Evolutionary conservation across 2,888 invertebrate species (phyloP).

Genomic region (Dicroscelio sp.): DNA sequence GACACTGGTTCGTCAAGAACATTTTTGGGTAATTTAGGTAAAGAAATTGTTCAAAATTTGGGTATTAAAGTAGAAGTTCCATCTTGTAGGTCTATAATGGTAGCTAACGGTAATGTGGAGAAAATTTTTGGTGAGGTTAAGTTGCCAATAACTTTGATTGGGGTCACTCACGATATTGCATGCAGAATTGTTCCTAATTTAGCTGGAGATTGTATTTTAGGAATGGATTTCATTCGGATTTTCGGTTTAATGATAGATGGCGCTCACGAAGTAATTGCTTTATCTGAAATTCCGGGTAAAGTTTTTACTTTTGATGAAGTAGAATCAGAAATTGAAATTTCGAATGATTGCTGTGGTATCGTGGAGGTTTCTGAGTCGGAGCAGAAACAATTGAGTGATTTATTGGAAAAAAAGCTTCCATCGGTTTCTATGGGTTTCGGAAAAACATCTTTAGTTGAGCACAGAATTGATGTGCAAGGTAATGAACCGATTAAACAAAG

Average conservation of each 20-base stretch:
- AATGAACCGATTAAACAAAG: neutral
- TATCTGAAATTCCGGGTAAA: neutral
- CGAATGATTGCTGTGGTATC: constrained; percentile 22
- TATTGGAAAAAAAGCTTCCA: neutral
- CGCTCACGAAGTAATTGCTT: neutral
- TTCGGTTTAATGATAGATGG: constrained; percentile 48
- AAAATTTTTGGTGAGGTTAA: neutral
- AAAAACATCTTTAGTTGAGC: neutral
- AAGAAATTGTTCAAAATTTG: neutral
- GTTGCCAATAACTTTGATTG: neutral
- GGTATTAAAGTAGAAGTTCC: neutral
- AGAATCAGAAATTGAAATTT: constrained; percentile 11
- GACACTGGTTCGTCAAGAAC: constrained; percentile 53
- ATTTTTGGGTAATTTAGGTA: constrained; percentile 46
- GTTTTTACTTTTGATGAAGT: constrained; percentile 3
- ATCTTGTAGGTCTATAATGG: neutral
- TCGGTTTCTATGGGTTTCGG: neutral
- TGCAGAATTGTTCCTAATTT: neutral
- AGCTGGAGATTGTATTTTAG: constrained; percentile 4
- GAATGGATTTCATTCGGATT: constrained; percentile 11
- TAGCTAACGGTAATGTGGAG: neutral
- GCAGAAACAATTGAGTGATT: neutral
- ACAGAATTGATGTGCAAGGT: neutral
- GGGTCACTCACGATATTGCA: neutral
- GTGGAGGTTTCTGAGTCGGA: constrained; percentile 14